Evolutionary conservation across 2,888 invertebrate genomes (phyloP), one percentile per base, ranked within the genome.

Genomic region (Lasioglossum pauxillum): DNA sequence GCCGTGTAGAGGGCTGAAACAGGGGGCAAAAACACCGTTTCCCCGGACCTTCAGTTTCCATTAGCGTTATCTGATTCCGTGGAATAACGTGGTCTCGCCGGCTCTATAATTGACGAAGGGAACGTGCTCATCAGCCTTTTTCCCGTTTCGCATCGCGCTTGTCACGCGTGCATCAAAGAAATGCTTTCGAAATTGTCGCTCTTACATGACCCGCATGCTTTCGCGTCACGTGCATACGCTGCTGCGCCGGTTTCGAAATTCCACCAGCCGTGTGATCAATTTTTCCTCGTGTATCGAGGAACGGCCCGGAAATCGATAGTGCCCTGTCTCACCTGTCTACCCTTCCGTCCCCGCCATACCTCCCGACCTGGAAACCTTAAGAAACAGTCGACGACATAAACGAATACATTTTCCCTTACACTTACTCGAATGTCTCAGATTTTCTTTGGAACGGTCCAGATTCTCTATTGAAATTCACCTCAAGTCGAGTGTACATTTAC

Each of bases 31-130:
- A 60, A 49, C 35, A 5, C 35, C 16, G 46, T 38, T 69, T 69
- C 38, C 69, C 4, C 14, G 7, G 27, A 38, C 60, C 71, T 80
- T 49, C 80, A 38, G 69, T 80, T 75, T 69, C 74, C 77, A 78
- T 84, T 82, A 84, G 44, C 23, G 67, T 83, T 49, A 75, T 83
- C 75, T 72, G 78, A 83, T 78, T 83, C 44, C 35, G 46, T 67
- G n/a, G 75, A 60, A 76, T 46, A 84, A 75, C 57, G 64, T 12
- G n/a, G 35, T 35, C 31, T 27, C 27, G 23, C 2, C 10, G 57
- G n/a, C 60, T 27, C 67, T 73, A 69, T 76, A 76, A 75, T 72
- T 71, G 71, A 72, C 46, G 69, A 27, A 19, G 46, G 38, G n/a
- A 49, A 76, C 38, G 23, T 44, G 7, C 38, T 64, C 53, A 44